Conservation (phyloP, 2,888 invertebrate genomes). For the Synanthedon myopaeformis region DNA sequence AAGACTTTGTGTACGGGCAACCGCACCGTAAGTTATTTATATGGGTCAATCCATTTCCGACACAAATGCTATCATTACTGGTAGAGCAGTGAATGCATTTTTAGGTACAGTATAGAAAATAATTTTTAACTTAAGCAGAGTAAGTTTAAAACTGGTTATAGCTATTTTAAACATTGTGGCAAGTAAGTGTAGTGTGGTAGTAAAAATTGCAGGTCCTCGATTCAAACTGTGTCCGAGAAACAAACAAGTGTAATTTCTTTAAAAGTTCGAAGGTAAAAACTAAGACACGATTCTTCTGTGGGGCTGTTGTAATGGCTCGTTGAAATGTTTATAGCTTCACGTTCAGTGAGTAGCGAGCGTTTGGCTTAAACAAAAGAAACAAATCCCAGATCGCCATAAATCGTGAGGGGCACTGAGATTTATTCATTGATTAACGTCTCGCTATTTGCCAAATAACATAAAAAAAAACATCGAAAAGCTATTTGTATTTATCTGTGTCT, state of each 20-base stretch:
- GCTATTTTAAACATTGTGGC: background rate
- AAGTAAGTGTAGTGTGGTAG: background rate
- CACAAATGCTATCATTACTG: too few relatives aligned
- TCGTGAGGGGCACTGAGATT: slow-evolving; percentile 36
- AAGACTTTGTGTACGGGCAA: too few relatives aligned
- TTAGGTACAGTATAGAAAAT: too few relatives aligned
- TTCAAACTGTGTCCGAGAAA: slow-evolving; percentile 22
- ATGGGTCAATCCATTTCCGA: too few relatives aligned
- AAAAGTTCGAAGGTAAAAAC: slow-evolving; percentile 43
- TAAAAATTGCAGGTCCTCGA: slow-evolving; percentile 2
- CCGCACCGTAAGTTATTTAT: too few relatives aligned
- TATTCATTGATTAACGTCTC: slow-evolving; percentile 51
- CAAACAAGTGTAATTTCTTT: slow-evolving; percentile 42
- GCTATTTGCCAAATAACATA: slow-evolving; percentile 29
- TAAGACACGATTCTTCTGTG: slow-evolving; percentile 40
- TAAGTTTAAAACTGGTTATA: too few relatives aligned
- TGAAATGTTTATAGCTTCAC: slow-evolving; percentile 53
- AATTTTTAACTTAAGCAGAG: too few relatives aligned
- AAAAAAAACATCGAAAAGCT: slow-evolving; percentile 10
- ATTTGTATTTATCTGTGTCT: too few relatives aligned
- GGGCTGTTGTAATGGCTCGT: slow-evolving; percentile 43
- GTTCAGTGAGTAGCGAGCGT: slow-evolving; percentile 17
- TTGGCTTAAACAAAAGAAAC: slow-evolving; percentile 24
- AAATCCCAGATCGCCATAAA: slow-evolving; percentile 54
- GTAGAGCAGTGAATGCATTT: too few relatives aligned